phyloP scores from a whole-genome alignment of 2,888 invertebrate genomes.

The Luperina nickerlii region DNA sequence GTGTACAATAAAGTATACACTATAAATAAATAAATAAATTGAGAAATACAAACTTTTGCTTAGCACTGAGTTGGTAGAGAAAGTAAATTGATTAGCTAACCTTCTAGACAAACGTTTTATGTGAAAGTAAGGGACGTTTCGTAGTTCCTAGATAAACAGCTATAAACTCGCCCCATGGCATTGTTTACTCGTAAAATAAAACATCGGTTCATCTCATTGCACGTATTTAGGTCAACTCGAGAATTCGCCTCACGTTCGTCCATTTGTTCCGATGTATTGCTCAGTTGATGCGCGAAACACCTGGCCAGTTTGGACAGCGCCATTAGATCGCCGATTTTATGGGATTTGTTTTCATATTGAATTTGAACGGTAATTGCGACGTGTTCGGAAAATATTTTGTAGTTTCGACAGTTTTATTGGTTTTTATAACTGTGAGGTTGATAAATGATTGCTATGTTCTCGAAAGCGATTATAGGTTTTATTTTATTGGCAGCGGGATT shows the following conservation, averaged over 20 bases:
- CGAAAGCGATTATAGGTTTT: constrained; percentile 8
- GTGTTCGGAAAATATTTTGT: constrained; percentile 44
- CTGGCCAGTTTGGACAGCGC: constrained; percentile 77
- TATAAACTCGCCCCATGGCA: constrained; percentile 57
- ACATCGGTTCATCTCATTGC: constrained; percentile 67
- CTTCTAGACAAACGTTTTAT: constrained; percentile 54
- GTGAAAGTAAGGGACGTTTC: constrained; percentile 48
- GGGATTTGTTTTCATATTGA: constrained; percentile 70
- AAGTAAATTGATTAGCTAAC: constrained; percentile 56
- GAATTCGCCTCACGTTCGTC: constrained; percentile 83
- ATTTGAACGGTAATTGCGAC: constrained; percentile 64
- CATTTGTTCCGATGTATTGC: constrained; percentile 87
- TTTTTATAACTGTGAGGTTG: constrained; percentile 39
- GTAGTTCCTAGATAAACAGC: constrained; percentile 52
- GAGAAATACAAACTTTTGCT: constrained; percentile 31
- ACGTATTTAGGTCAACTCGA: constrained; percentile 77
- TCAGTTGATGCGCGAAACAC: constrained; percentile 80
- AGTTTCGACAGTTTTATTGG: constrained; percentile 59
- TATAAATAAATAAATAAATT: no score
- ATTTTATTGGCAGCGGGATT: constrained; percentile 4
- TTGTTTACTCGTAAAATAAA: constrained; percentile 68
- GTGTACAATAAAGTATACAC: no score
- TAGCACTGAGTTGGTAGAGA: not conserved
- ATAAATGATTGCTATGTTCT: constrained; percentile 37
- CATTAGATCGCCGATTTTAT: constrained; percentile 65